phyloP scores from a whole-genome alignment of 2,888 invertebrate species.

The Synergus gifuensis region DNA sequence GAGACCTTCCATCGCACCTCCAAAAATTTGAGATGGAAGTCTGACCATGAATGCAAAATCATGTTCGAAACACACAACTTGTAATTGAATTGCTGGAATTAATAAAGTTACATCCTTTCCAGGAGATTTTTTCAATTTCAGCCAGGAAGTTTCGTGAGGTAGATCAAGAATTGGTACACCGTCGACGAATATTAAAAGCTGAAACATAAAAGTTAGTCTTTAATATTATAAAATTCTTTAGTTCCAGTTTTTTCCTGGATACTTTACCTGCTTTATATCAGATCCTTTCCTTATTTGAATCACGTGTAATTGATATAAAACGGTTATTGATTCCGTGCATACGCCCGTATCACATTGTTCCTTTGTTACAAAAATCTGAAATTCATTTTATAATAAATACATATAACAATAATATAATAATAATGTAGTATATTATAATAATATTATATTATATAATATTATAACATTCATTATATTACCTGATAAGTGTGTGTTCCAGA shows the following conservation, averaged over 20 bases:
- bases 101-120: slow-evolving; percentile 83
- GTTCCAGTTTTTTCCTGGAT: background rate
- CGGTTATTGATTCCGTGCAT: slow-evolving; percentile 85
- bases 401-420: too few species aligned
- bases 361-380: slow-evolving; percentile 85
- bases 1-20: slow-evolving; percentile 86
- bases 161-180: slow-evolving; percentile 76
- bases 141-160: slow-evolving; percentile 83
- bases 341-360: slow-evolving; percentile 83
- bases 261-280: slow-evolving; percentile 47
- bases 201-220: slow-evolving; percentile 47
- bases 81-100: slow-evolving; percentile 85
- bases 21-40: slow-evolving; percentile 87
- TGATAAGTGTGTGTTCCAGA: slow-evolving; percentile 79
- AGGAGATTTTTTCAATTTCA: slow-evolving; percentile 80
- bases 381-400: too few species aligned
- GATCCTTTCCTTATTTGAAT: slow-evolving; percentile 73
- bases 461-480: slow-evolving; percentile 52
- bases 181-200: slow-evolving; percentile 80
- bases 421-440: too few species aligned
- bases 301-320: slow-evolving; percentile 83
- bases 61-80: slow-evolving; percentile 79
- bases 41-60: slow-evolving; percentile 78
- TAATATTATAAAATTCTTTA: slow-evolving; percentile 30
- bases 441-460: too few species aligned